A percentile compares a stretch with the other conserved stretches of the same genome.
These are phyloP conservation scores for Neolamprologus fasciatus DNA, from an alignment of 2,113 vertebrate species.

Conservation along the genomic window DNA sequence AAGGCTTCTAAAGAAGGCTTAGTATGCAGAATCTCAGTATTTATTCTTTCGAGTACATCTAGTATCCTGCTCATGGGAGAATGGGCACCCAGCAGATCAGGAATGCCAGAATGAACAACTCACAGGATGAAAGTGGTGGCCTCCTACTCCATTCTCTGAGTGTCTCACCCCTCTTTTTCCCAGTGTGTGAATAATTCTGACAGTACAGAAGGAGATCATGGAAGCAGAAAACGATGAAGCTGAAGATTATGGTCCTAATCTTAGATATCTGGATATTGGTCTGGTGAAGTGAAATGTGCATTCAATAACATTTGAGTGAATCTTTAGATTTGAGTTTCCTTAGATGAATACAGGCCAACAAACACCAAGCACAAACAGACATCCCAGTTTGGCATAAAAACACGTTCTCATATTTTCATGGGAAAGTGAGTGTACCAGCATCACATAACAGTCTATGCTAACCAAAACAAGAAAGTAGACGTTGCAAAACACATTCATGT, in stretches of 20 bases:
- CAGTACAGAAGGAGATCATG: neutral
- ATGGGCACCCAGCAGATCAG: neutral
- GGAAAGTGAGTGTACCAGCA: accelerated
- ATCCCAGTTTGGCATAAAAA: neutral
- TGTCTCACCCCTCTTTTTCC: neutral
- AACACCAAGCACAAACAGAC: neutral
- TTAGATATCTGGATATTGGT: neutral
- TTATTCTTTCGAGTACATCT: neutral
- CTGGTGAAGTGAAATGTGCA: neutral
- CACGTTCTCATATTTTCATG: neutral
- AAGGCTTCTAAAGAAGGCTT: neutral
- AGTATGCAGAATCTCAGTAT: neutral
- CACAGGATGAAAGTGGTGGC: neutral
- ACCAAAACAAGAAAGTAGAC: neutral
- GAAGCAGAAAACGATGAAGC: neutral
- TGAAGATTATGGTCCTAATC: neutral
- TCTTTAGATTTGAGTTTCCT: neutral
- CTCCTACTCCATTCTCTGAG: neutral
- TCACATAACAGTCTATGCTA: neutral
- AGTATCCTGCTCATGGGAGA: neutral
- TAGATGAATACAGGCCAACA: accelerated
- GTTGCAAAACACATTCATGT: accelerated
- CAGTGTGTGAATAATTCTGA: neutral
- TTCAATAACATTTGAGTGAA: neutral
- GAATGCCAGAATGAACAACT: neutral